Conservation (phyloP, 2,888 invertebrate genomes). For the Eupithecia vulgata region DNA sequence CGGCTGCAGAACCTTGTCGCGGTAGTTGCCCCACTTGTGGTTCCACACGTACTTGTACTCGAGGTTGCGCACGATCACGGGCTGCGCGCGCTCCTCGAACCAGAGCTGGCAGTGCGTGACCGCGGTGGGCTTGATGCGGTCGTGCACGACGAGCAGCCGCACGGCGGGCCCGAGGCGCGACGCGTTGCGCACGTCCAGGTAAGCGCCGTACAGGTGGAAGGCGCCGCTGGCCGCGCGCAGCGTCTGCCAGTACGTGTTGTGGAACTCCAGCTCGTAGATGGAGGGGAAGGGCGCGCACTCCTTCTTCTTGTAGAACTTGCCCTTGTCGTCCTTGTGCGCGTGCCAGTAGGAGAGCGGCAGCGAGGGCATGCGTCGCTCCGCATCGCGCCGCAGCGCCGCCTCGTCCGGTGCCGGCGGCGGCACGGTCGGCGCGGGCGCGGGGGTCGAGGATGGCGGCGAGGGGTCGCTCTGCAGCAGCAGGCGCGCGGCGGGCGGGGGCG, state of each 20-base stretch:
- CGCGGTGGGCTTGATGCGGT: conserved; percentile 92
- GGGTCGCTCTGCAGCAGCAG: conserved; percentile 35
- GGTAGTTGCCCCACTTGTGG: conserved; percentile 96
- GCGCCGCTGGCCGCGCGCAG: conserved; percentile 92
- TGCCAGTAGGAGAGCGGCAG: conserved; percentile 94
- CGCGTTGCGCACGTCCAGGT: conserved; percentile 91
- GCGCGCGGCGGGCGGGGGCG: conserved; percentile 46
- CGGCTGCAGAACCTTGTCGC: conserved; percentile 95
- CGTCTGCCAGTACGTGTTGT: conserved; percentile 97
- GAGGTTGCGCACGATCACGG: conserved; percentile 91
- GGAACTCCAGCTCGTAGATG: conserved; percentile 95
- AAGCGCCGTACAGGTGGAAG: conserved; percentile 95
- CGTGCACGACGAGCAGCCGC: conserved; percentile 94
- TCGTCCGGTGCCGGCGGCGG: conserved; percentile 85
- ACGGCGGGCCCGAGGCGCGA: conserved; percentile 93
- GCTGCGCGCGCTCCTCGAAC: conserved; percentile 93
- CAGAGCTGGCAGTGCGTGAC: conserved; percentile 94
- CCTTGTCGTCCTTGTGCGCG: conserved; percentile 91
- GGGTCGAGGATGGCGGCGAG: conserved; percentile 53
- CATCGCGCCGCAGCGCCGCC: conserved; percentile 90
- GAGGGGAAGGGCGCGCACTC: conserved; percentile 94
- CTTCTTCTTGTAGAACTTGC: conserved; percentile 86
- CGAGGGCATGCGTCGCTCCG: conserved; percentile 91
- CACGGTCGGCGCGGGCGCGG: conserved; percentile 86
- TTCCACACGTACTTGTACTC: conserved; percentile 98